Conservation (phyloP, 2,113 vertebrate genomes). For the Gallinago jamesoni region DNA sequence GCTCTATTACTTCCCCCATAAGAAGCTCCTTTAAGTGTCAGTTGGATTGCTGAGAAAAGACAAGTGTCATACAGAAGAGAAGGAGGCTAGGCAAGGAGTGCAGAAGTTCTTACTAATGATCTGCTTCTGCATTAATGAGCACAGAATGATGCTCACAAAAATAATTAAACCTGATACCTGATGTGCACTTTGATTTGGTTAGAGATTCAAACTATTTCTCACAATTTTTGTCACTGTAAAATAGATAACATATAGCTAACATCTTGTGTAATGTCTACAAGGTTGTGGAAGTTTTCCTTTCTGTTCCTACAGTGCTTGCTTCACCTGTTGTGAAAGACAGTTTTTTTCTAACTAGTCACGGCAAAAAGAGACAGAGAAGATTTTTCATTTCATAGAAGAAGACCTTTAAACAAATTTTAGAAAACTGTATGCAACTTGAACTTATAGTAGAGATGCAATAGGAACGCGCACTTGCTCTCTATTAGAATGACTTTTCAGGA, state of each 20-base stretch:
- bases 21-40: neutral
- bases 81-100: neutral
- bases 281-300: neutral
- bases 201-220: neutral
- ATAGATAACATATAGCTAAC: neutral
- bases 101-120: neutral
- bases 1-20: neutral
- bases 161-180: neutral
- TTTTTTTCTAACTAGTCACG: neutral
- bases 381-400: neutral
- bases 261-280: neutral
- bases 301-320: neutral
- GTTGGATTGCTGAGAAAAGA: neutral
- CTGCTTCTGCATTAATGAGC: neutral
- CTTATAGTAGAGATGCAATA: neutral
- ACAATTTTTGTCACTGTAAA: neutral
- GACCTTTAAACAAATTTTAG: neutral
- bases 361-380: neutral
- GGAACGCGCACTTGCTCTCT: neutral
- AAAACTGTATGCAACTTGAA: neutral
- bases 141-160: neutral
- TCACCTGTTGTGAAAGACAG: neutral
- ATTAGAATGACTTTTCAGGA: neutral
- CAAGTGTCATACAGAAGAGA: neutral
- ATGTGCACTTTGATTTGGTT: neutral